Evolutionary conservation across 2,797 vertebrate genomes (phyloP), one percentile per base, ranked within the genome.

Genomic region (Semaprochilodus insignis): DNA sequence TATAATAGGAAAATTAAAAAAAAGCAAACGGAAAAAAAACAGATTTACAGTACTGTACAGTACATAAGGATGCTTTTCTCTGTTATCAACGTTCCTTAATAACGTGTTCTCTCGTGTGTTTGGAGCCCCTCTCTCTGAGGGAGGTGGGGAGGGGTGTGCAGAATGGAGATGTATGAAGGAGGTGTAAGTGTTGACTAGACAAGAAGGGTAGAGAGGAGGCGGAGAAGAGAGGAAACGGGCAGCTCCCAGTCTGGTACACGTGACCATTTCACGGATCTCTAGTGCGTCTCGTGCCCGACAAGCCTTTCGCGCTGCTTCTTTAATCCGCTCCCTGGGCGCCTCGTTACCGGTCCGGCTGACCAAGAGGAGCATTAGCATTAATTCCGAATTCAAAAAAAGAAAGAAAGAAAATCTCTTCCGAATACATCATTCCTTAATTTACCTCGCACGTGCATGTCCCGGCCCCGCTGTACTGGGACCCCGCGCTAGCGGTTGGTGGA

Each of bases 291-390:
- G 74, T 83, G 14, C 81, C 85, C 69, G 59, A 87, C 89, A 88
- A 83, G 83, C 91, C 31, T 86, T 44, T 74, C 54, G n/a, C 21
- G 48, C 66, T 74, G 77, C 57, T 74, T 82, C 83, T 66, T 74
- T 96, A 96, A 97, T 97, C 96, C 96, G 95, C 95, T 98, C 97
- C 97, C 97, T 90, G 91, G 95, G 94, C 94, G 96, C 96, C 97
- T 98, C 97, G 96, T 99, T 99, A 99, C 94, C 91, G 76, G 94
- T 95, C 95, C 96, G 93, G 93, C 95, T 95, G 92, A 84, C 91
- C 91, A 91, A 90, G 89, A 85, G 86, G 90, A 88, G 89, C 93
- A 88, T 92, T 92, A 95, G 95, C 96, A 96, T 97, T 97, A 96
- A 97, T 97, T 96, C 96, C 94, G 92, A 95, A 95, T 95, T 97